Conservation (phyloP, 2,888 invertebrate genomes). For the Melikaiella ostensackeni region DNA sequence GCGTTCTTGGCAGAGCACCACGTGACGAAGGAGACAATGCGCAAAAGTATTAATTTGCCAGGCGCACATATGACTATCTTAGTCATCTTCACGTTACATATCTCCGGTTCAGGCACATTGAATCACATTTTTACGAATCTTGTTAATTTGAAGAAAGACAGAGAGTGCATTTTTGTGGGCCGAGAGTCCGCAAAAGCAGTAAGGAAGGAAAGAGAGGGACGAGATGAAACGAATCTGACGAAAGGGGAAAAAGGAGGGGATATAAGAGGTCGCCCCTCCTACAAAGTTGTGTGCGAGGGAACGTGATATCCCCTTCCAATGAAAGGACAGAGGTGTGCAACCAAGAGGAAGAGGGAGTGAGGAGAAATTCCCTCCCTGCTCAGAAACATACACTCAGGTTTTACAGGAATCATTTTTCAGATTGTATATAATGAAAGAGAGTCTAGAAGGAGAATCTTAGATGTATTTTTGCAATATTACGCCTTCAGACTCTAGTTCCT, state of each 20-base stretch:
- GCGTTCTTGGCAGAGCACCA: background rate
- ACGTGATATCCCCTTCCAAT: conserved; percentile 32
- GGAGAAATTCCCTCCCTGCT: background rate
- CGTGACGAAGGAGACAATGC: conserved; percentile 41
- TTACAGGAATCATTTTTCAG: background rate
- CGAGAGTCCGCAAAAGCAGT: background rate
- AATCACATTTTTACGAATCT: background rate
- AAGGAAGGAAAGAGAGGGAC: background rate
- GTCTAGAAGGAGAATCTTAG: too few species aligned
- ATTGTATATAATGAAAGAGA: too few species aligned
- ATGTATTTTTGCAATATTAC: too few species aligned
- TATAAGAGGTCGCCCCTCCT: background rate
- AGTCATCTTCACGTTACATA: background rate
- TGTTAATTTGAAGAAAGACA: background rate
- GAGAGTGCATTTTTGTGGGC: background rate
- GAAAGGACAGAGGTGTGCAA: background rate
- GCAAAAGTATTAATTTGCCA: conserved; percentile 20
- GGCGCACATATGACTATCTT: background rate
- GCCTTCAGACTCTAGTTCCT: background rate
- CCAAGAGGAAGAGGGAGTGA: background rate
- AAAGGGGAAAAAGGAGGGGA: conserved; percentile 5
- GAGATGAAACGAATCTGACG: background rate
- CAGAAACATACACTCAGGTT: background rate
- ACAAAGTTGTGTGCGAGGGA: conserved; percentile 36
- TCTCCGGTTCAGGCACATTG: background rate